These are phyloP conservation scores for Papilio polytes DNA, from an alignment of 1,140 invertebrate genomes.

Conservation along the genomic window DNA sequence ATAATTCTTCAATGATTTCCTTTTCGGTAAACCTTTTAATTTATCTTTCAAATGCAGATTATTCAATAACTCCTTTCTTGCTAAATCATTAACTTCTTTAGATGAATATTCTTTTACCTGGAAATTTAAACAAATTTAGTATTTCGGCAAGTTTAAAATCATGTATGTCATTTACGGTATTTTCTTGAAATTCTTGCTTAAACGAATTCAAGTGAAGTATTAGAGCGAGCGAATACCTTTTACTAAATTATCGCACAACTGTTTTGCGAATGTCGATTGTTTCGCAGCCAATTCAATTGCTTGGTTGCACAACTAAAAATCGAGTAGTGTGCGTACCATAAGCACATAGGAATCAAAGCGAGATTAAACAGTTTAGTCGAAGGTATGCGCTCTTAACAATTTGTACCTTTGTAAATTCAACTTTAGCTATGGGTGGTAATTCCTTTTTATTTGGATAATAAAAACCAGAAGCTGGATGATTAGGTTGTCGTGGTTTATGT, in stretches of 20 bases:
- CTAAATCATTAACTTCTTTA: conserved; percentile 71
- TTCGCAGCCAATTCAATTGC: no score
- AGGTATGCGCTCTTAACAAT: not conserved
- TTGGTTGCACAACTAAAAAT: no score
- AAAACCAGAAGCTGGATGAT: conserved; percentile 96
- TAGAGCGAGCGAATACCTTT: no score
- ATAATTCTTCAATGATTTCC: conserved; percentile 48
- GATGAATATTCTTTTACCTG: conserved; percentile 75
- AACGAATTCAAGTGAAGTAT: not conserved
- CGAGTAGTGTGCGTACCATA: no score
- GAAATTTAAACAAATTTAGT: conserved; percentile 28
- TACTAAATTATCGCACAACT: no score
- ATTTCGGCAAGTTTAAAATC: conserved; percentile 17
- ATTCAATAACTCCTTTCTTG: conserved; percentile 61
- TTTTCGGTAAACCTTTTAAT: conserved; percentile 57
- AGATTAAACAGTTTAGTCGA: no score
- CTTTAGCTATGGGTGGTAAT: conserved; percentile 94
- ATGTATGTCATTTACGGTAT: not conserved
- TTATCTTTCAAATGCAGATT: conserved; percentile 62
- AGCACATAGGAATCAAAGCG: no score
- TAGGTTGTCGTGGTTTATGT: conserved; percentile 93
- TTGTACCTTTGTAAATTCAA: conserved; percentile 92
- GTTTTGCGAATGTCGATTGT: no score
- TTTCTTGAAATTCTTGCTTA: no score
- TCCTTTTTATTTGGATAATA: conserved; percentile 93